Base-by-base conservation (phyloP, 2,888 invertebrate genomes). In the Allygus modestus region DNA sequence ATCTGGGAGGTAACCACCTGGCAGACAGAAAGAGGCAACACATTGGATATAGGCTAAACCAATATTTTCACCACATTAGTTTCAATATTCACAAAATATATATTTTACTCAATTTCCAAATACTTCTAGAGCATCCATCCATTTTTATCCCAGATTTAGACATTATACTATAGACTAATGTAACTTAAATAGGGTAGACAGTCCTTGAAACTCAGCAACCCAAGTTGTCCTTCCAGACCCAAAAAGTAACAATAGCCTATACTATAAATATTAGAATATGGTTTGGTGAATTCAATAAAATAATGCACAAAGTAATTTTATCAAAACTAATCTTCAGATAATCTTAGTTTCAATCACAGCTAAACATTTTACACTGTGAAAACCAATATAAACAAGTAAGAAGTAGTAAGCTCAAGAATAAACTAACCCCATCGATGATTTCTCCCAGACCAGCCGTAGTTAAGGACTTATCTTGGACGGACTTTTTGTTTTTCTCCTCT, bases 401-500 rank as follows among this genome's bases (percentile, higher is more conserved):
- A 37, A 9, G 37, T 7, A 7, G 37, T 37, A 37, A 37, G 9
- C 37, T 4, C 37, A 37, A 7, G 9, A 9, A 37, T 9, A 73
- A n/a, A 84, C 85, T 86, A 81, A 87, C 86, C 28, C 87, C 85
- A 61, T 87, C 87, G 58, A 87, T 85, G 54, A 86, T 86, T 46
- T 87, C 86, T 28, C 84, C 71, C n/a, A 85, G 46, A 9, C 85
- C 85, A 0, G 81, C 11, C 26, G 83, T n/a, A 28, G 79, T 37
- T 77, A 9, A 43, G 28, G 85, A 86, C 86, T 85, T 41, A 37
- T 85, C 82, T 84, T 85, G 54, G 81, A 85, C 81, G 83, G 82
- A 84, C 65, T 87, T 87, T 83, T 88, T 88, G 85, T 91, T 88
- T 86, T 90, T 88, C 86, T 91, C 91, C 87, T 92, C 90, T 91